Base-by-base conservation (phyloP, 2,797 vertebrate genomes). In the Pempheris klunzingeri region DNA sequence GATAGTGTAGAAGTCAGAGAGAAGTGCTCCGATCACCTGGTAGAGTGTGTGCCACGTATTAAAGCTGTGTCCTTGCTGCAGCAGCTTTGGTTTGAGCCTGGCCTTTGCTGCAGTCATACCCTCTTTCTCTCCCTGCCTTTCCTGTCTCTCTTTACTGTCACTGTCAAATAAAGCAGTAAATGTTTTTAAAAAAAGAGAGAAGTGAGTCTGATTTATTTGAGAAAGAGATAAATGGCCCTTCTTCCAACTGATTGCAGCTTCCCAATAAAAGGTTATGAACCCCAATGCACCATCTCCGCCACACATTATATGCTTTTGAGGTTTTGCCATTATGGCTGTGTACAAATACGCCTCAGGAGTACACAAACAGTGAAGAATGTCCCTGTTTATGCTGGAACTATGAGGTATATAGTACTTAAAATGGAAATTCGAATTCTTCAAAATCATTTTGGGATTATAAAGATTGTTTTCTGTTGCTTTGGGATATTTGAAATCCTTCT, bases 401-500 rank as follows among this genome's bases (percentile, higher is more conserved):
- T 70, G 55, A 78, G 61, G 67, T 70, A 54, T 61, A 22, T 71
- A 59, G 28, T 72, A 71, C 71, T 83, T 70, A 74, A 88, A 84
- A 79, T 76, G 78, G 74, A 72, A 68, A 77, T 90, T 86, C 80
- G 36, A 83, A 82, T 79, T 84, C 82, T 46, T 64, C 22, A 9
- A 85, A 87, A 91, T 78, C 43, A 90, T 89, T 79, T 61, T 43
- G 73, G 89, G 86, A 88, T 92, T 91, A 90, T 82, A 83, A 76
- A 87, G 78, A 86, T 79, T 89, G 81, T 87, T 85, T 92, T 84
- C 77, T 76, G 71, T 91, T 83, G 91, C 90, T 91, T 49, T 80
- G 47, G 85, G 91, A 86, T 89, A 87, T 92, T 85, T 88, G 30
- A 87, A 90, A 92, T 90, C 85, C 84, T 80, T 85, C 81, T 81